Percentiles rank a stretch among this genome's conserved stretches.
Conservation (phyloP, 2,113 vertebrate genomes). For the Meleagris gallopavo region DNA sequence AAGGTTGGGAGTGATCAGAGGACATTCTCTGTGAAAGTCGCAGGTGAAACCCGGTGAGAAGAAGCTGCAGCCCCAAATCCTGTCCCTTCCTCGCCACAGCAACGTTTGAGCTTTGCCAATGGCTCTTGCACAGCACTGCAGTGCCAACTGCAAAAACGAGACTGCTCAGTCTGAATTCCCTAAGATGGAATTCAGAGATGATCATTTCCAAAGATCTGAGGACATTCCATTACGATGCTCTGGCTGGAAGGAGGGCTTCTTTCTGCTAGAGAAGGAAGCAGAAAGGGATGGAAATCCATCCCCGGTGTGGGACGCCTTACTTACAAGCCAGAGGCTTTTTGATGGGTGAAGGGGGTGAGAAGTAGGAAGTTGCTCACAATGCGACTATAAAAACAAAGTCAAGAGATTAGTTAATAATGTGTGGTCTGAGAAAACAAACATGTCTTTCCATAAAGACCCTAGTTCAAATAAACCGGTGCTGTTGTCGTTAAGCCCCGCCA, state of each 20-base stretch:
- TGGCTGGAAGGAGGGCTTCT: neutral
- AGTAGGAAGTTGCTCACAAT: slow-evolving; percentile 16
- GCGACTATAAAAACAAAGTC: slow-evolving; percentile 3
- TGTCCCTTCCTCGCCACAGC: neutral
- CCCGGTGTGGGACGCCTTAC: fast-evolving
- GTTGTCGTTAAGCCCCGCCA: slow-evolving; percentile 61
- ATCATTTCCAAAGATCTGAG: neutral
- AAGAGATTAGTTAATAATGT: slow-evolving; percentile 60
- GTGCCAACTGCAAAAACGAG: fast-evolving
- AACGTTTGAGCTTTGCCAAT: neutral
- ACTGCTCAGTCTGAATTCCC: fast-evolving
- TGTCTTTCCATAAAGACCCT: slow-evolving; percentile 19
- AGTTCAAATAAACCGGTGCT: slow-evolving; percentile 51
- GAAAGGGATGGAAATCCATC: neutral
- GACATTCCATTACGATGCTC: neutral
- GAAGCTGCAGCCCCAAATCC: neutral
- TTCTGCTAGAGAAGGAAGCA: neutral
- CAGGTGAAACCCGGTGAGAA: neutral
- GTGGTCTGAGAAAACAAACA: slow-evolving; percentile 61
- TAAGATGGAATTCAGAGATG: neutral
- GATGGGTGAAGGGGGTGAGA: neutral
- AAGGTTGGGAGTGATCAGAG: neutral
- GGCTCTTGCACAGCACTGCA: neutral
- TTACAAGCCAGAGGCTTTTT: neutral
- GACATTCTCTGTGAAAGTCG: neutral